Base-by-base conservation (phyloP, 2,797 vertebrate species). In the Sebastes kiyomatsui region DNA sequence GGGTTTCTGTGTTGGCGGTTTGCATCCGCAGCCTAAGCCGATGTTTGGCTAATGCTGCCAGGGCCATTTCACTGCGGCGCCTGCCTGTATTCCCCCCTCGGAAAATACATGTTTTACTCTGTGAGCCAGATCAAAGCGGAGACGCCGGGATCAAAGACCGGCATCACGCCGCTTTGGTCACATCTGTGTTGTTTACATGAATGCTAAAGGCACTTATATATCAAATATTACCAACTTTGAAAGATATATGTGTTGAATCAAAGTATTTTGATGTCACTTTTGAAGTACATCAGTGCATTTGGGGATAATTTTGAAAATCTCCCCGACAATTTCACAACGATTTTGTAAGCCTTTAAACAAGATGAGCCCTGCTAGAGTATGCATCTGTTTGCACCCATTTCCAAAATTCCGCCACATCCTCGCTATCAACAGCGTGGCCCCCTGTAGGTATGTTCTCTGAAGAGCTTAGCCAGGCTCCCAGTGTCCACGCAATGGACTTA, bases 151-250 rank as follows among this genome's bases (percentile, higher is more conserved):
- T 96, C 96, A 96, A 96, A 96, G 94, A 88, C 78, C 86, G 38
- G 82, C 85, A 94, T 92, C 93, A 82, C 73, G 84, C 87, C 69
- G 90, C 94, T 93, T 90, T 92, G 95, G 95, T 95, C 95, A 95
- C 95, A 95, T 95, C 92, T 86, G 95, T 92, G 95, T 96, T 96
- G 96, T 96, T 96, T 95, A 96, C 95, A 94, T 95, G 93, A 94
- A 96, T 95, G 96, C 95, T 96, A 94, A 96, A 94, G 95, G 95
- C 95, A 91, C 88, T 94, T 80, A 87, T 80, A 87, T 92, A 95
- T 96, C 92, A 95, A 96, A 96, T 95, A 96, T 95, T 92, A 94
- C 94, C 61, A 87, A 93, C 91, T 95, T 90, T 95, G 90, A 96
- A 96, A 96, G 93, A 96, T 95, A 90, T 87, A 94, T 94, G 94